These are phyloP conservation scores for Thysanoteuthis rhombus DNA, from an alignment of 2,888 invertebrate species.

Conservation along the genomic window DNA sequence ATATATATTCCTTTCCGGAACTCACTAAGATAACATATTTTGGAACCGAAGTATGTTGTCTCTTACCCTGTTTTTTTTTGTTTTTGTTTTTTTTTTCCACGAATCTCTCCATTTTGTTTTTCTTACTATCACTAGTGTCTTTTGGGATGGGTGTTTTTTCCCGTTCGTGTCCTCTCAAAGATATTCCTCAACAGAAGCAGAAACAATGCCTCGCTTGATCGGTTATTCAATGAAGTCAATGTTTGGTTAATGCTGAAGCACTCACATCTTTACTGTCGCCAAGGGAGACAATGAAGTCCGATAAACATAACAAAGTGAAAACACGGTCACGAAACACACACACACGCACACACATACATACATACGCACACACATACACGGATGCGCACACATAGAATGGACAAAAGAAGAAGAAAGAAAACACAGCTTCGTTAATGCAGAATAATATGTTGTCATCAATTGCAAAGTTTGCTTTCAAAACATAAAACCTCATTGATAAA, in stretches of 20 bases:
- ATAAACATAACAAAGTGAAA: neutral
- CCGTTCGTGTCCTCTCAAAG: neutral
- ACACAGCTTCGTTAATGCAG: neutral
- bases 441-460: neutral
- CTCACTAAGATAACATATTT: neutral
- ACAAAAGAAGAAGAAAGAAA: neutral
- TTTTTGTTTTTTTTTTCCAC: neutral
- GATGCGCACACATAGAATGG: neutral
- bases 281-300: neutral
- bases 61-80: neutral
- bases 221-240: neutral
- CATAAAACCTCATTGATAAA: neutral
- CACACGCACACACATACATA: neutral
- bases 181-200: neutral
- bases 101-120: neutral
- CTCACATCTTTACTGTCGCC: neutral
- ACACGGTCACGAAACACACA: neutral
- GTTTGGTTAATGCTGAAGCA: neutral
- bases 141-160: neutral
- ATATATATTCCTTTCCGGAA: accelerated
- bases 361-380: neutral
- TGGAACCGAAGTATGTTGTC: neutral
- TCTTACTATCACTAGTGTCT: too few relatives aligned
- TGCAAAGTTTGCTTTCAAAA: neutral
- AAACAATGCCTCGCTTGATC: neutral